Percentiles rank a stretch among this genome's conserved stretches.
These are phyloP conservation scores for Priocnemis perturbator DNA, from an alignment of 2,888 invertebrate species.

Conservation along the genomic window DNA sequence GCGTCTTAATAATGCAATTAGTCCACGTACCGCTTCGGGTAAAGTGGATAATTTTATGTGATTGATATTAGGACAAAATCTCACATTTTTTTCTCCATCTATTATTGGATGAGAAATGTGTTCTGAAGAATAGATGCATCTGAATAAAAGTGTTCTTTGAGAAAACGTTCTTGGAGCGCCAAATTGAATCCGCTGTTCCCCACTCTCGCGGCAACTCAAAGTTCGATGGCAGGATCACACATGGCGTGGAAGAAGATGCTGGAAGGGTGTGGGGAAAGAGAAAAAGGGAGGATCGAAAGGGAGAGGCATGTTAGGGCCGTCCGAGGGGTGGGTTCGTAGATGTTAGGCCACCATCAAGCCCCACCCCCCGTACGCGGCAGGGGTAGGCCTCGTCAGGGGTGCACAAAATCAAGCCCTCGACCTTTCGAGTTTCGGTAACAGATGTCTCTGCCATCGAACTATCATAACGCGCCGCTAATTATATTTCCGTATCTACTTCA, in stretches of 20 bases:
- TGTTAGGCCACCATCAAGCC: conserved; percentile 58
- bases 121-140: too few relatives aligned
- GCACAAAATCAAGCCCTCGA: conserved; percentile 60
- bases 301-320: conserved; percentile 49
- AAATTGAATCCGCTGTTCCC: conserved; percentile 37
- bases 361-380: conserved; percentile 60
- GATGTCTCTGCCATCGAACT: conserved; percentile 64
- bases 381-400: conserved; percentile 62
- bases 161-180: conserved; percentile 19
- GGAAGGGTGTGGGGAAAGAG: conserved; percentile 52
- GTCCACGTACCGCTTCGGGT: too few relatives aligned
- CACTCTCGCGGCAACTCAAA: not conserved
- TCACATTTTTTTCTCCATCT: too few relatives aligned
- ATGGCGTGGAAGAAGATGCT: conserved; percentile 58
- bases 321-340: conserved; percentile 61
- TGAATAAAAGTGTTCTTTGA: not conserved
- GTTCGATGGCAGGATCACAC: conserved; percentile 45
- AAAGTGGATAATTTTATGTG: too few relatives aligned
- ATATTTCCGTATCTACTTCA: conserved; percentile 32
- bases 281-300: conserved; percentile 57
- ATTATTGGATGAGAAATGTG: too few relatives aligned
- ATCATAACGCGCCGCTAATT: conserved; percentile 40
- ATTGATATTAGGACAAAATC: too few relatives aligned
- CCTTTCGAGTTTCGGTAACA: conserved; percentile 58
- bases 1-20: too few relatives aligned